Evolutionary conservation across 2,797 vertebrate genomes (phyloP), one percentile per base, ranked within the genome.

Genomic region (Cephalopachus bancanus): DNA sequence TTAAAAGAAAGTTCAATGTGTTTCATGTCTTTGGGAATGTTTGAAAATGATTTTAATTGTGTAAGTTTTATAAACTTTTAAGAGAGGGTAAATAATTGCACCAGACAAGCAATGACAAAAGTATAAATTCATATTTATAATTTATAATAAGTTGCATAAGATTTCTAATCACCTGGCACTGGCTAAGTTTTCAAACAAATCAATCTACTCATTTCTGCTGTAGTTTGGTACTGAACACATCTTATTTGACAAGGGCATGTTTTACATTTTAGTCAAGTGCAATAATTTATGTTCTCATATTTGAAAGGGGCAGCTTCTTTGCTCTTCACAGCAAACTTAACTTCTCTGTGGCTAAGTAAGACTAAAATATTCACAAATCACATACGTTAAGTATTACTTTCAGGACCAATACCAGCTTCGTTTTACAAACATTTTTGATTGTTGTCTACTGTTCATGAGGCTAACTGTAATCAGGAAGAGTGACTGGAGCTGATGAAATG

Each of bases 21-120:
- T 74, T 86, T 80, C 51, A 5, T 78, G 24, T 53, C 16, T 62
- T 89, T 91, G 67, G n/a, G 28, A 92, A 60, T 94, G 37, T 79
- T 79, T 62, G 75, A 49, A 93, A 89, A 89, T 95, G 9, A 51
- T 84, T 88, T 95, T 88, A 64, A 83, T 86, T 75, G 7, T 94
- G 0, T 62, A 16, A 83, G 19, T 75, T 95, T 91, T 84, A 72
- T 88, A 75, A 94, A 83, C 15, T 74, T 95, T 67, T 22, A 81
- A 60, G 20, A 88, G 83, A 72, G 65, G 4, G 6, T 6, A 64
- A 44, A 33, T 84, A 88, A 89, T 57, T 91, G 16, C 76, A 26
- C 89, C 57, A 80, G 33, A 30, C 1, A 59, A 72, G 7, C 17
- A 64, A 53, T 72, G 60, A 28, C n/a, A 93, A 91, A 96, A 83